Percentiles rank a stretch among this genome's conserved stretches.
Conservation (phyloP, 2,113 vertebrate species). For the Procavia capensis region DNA sequence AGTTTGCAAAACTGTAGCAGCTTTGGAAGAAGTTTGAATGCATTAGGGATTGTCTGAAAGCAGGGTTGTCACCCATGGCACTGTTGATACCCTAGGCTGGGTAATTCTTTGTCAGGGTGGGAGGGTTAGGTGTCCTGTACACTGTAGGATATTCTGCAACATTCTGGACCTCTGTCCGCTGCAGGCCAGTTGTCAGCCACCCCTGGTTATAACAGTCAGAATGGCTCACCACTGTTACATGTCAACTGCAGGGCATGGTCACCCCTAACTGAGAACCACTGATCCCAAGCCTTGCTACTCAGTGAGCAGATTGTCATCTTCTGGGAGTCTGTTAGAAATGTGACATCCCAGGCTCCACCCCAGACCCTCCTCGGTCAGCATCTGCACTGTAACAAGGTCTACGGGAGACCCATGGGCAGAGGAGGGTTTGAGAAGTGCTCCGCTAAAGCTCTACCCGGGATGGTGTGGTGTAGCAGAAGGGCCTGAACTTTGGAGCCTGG, state of each 20-base stretch:
- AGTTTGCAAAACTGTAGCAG: constrained; percentile 27
- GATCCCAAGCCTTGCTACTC: background rate
- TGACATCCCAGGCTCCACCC: background rate
- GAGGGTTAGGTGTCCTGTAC: background rate
- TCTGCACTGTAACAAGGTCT: background rate
- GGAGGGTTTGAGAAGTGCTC: background rate
- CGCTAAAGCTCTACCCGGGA: background rate
- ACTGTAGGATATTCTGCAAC: background rate
- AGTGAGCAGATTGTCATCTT: background rate
- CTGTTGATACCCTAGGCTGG: background rate
- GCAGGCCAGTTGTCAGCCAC: background rate
- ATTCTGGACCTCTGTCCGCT: background rate
- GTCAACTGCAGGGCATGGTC: background rate
- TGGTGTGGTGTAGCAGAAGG: background rate
- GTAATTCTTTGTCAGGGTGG: background rate
- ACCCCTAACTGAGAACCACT: background rate
- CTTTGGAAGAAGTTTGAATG: constrained; percentile 38
- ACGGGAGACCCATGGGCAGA: background rate
- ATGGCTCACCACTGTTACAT: background rate
- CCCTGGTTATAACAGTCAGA: background rate
- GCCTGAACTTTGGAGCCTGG: background rate
- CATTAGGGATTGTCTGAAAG: background rate
- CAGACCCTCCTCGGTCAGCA: background rate
- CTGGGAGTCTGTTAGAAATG: background rate
- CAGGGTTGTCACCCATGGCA: background rate